A percentile compares a stretch with the other conserved stretches of the same genome.
phyloP scores from a whole-genome alignment of 2,797 vertebrate species.

The Aulostomus chinensis region DNA sequence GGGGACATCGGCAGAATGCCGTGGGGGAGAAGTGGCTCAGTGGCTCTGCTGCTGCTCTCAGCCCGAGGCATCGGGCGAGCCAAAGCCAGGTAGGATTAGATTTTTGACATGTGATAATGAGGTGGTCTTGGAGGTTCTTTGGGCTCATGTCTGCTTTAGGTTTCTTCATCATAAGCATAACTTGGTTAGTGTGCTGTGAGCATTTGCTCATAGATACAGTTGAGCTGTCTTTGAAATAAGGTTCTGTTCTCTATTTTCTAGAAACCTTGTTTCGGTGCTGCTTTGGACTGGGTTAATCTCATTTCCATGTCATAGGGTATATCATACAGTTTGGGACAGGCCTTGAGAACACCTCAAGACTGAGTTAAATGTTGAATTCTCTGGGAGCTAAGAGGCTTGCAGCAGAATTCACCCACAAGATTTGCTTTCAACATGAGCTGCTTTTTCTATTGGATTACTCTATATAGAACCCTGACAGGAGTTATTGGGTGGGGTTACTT shows the following conservation, averaged over 20 bases:
- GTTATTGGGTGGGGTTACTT: slow-evolving; percentile 29
- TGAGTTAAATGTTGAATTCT: slow-evolving; percentile 58
- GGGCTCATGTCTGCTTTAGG: too few relatives aligned
- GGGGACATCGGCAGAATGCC: slow-evolving; percentile 74
- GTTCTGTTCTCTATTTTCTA: too few relatives aligned
- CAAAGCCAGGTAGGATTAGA: slow-evolving; percentile 76
- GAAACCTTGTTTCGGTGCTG: too few relatives aligned
- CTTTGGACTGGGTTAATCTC: too few relatives aligned
- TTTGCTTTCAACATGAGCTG: slow-evolving; percentile 39
- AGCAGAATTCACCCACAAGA: slow-evolving; percentile 45
- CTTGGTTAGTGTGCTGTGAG: too few relatives aligned
- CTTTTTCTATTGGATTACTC: slow-evolving; percentile 50
- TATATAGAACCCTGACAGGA: slow-evolving; percentile 29
- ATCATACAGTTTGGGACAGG: too few relatives aligned
- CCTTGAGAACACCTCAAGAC: too few relatives aligned
- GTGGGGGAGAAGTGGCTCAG: slow-evolving; percentile 71
- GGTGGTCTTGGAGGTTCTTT: background rate
- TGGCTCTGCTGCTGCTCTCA: slow-evolving; percentile 58
- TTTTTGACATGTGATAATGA: background rate
- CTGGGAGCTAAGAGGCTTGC: slow-evolving; percentile 64
- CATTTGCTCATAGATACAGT: too few relatives aligned
- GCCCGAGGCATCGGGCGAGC: slow-evolving; percentile 54
- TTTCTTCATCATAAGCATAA: too few relatives aligned
- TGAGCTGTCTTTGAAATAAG: too few relatives aligned
- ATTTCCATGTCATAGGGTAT: too few relatives aligned